Base-by-base conservation (phyloP, 2,113 vertebrate genomes). In the Panthera leo region DNA sequence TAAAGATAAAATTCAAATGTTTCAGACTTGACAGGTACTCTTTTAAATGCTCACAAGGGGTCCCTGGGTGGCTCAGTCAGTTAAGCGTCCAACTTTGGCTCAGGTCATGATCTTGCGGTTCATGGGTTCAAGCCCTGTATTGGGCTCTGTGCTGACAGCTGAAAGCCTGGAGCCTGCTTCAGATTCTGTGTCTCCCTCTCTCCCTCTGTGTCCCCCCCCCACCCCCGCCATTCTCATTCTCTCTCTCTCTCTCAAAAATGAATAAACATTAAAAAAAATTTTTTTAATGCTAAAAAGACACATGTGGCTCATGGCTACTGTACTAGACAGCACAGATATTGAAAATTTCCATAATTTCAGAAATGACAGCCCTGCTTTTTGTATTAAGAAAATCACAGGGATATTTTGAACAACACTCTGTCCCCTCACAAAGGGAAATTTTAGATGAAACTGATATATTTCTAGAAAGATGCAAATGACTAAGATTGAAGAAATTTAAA, bases 401-500 rank as follows among this genome's bases (percentile, higher is more conserved):
- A 13, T 76, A 45, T 93, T 68, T 93, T 70, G 31, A 91, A 31
- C 51, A 78, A 51, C 23, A 78, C 85, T 79, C 25, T 85, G 13
- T 7, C 36, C 23, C 31, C 14, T 19, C 5, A n/a, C 39, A 79
- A 87, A 34, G 25, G 58, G 15, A 87, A 85, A 27, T 5, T 51
- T 51, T 67, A 88, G 63, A 75, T 94, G 65, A 96, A 48, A 63
- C 53, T 19, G 2, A 67, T 39, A 89, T 23, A 85, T 95, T 84
- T 48, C 31, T 95, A 76, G 25, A 85, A 70, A 68, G 95, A 88
- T 84, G 12, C 27, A 85, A 75, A 88, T 93, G 70, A 95, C 89
- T 31, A 85, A 79, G 58, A 48, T 42, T 63, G 27, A 84, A 92
- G 39, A 97, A 85, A 93, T 34, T 70, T 82, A 83, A 95, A 91